Percentiles rank a stretch among this genome's conserved stretches.
Evolutionary conservation across 2,797 vertebrate species (phyloP).

Genomic region (Iguana delicatissima): DNA sequence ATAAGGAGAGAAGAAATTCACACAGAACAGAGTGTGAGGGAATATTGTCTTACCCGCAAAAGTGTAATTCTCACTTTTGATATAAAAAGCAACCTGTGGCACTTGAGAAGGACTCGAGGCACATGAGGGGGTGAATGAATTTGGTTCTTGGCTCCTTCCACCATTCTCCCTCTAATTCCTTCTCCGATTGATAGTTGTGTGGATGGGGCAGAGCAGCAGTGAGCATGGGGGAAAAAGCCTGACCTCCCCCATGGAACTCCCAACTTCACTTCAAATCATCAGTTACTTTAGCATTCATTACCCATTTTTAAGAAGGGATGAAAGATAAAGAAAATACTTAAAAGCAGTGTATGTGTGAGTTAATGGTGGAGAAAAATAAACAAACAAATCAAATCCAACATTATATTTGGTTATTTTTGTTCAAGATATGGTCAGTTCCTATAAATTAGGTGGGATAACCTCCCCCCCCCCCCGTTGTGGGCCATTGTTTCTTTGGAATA

Average conservation of each 20-base stretch:
- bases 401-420: not conserved
- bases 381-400: too few species aligned
- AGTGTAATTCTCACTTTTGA: slow-evolving; percentile 68
- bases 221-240: not conserved
- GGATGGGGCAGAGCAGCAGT: not conserved
- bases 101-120: slow-evolving; percentile 46
- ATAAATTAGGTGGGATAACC: not conserved
- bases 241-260: not conserved
- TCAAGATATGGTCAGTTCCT: not conserved
- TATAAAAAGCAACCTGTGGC: slow-evolving; percentile 60
- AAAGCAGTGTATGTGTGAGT: too few species aligned
- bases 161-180: slow-evolving; percentile 39
- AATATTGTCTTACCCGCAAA: slow-evolving; percentile 53
- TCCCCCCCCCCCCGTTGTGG: not conserved
- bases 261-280: not conserved
- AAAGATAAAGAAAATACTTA: not conserved
- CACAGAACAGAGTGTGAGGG: slow-evolving; percentile 35
- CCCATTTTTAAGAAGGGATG: not conserved
- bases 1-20: slow-evolving; percentile 50
- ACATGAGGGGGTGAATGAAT: slow-evolving; percentile 34
- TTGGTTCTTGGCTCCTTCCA: slow-evolving; percentile 57
- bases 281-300: not conserved
- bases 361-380: too few species aligned
- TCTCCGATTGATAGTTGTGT: not conserved
- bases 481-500: not conserved